phyloP scores from a whole-genome alignment of 2,113 vertebrate species.

The Rhinoderma darwinii region DNA sequence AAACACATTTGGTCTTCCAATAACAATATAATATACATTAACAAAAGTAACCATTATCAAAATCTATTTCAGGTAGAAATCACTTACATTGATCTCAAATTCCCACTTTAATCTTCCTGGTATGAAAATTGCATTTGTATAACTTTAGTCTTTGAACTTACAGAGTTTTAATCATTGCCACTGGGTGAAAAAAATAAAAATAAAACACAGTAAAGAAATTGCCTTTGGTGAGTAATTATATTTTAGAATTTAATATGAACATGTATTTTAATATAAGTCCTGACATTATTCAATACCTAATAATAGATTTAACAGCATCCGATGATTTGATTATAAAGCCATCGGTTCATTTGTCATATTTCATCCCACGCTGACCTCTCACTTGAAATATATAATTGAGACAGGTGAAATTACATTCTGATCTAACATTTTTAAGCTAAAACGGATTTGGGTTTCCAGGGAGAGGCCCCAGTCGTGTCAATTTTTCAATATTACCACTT shows the following conservation, averaged over 20 bases:
- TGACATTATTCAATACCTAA: constrained; percentile 5
- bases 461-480: neutral
- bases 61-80: neutral
- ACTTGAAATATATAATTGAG: constrained; percentile 38
- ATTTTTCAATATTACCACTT: constrained; percentile 13
- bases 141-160: neutral
- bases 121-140: neutral
- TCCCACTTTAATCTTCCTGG: constrained; percentile 11
- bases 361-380: constrained; percentile 32
- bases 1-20: neutral
- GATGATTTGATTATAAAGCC: constrained; percentile 38
- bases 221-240: constrained; percentile 35
- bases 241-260: constrained; percentile 24
- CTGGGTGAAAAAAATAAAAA: neutral
- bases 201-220: neutral
- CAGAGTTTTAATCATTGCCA: neutral
- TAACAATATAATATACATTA: constrained; percentile 1
- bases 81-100: neutral
- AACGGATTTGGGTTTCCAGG: constrained; percentile 39
- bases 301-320: constrained; percentile 40
- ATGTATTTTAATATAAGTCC: constrained; percentile 41
- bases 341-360: constrained; percentile 14
- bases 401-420: constrained; percentile 45
- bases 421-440: constrained; percentile 48
- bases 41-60: neutral